phyloP scores from a whole-genome alignment of 1,140 invertebrate species.

The Aphis craccivora region DNA sequence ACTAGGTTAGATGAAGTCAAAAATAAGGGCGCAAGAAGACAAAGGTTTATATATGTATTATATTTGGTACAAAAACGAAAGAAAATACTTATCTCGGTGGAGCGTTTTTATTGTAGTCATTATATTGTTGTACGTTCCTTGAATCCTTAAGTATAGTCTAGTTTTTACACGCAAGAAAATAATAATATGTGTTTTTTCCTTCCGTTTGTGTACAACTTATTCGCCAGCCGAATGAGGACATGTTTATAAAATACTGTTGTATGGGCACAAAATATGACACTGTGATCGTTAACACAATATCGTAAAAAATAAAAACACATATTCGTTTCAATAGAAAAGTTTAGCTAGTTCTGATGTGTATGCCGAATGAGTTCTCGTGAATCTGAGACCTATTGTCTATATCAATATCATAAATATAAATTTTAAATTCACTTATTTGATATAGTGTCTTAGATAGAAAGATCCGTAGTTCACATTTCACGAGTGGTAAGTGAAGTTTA shows the following conservation, averaged over 20 bases:
- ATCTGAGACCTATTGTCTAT: not conserved
- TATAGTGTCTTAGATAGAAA: too few relatives aligned
- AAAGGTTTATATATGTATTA: not conserved
- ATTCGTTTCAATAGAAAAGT: not conserved
- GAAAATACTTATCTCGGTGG: slow-evolving; percentile 24
- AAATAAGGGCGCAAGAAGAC: not conserved
- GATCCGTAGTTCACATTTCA: too few relatives aligned
- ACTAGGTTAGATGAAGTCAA: slow-evolving; percentile 23
- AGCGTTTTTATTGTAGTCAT: slow-evolving; percentile 50
- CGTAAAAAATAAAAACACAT: not conserved
- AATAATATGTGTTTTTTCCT: not conserved
- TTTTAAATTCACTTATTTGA: not conserved
- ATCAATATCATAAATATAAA: not conserved
- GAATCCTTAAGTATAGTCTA: slow-evolving; percentile 34
- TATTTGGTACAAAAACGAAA: slow-evolving; percentile 35
- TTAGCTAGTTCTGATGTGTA: not conserved
- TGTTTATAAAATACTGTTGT: not conserved
- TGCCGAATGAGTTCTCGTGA: not conserved
- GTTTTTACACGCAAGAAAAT: slow-evolving; percentile 16
- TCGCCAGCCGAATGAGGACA: not conserved
- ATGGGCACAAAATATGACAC: not conserved
- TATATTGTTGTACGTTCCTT: slow-evolving; percentile 34
- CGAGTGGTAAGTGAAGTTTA: too few relatives aligned
- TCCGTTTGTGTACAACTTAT: not conserved
- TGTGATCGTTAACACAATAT: not conserved